phyloP scores from a whole-genome alignment of 2,888 invertebrate genomes.

The Pandemis corylana region DNA sequence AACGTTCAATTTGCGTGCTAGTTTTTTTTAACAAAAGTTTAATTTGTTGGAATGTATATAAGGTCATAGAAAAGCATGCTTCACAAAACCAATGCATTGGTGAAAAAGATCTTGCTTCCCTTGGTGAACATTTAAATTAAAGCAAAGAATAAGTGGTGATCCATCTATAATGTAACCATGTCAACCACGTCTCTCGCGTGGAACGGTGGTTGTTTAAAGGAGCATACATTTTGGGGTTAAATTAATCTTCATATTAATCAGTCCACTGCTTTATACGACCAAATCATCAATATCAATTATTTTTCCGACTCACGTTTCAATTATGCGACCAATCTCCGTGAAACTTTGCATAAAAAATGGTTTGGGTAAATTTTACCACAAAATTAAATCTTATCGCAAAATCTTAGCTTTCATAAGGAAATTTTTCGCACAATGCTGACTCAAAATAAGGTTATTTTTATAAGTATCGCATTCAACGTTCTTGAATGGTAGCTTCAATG shows the following conservation, averaged over 20 bases:
- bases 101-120: no score
- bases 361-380: not conserved
- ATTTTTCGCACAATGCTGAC: not conserved
- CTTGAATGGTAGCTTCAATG: no score
- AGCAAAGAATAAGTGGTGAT: no score
- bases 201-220: no score
- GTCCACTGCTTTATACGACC: not conserved
- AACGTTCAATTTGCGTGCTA: not conserved
- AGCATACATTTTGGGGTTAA: not conserved
- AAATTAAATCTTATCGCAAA: not conserved
- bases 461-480: not conserved
- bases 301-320: not conserved
- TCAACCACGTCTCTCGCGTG: no score
- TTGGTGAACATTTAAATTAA: no score
- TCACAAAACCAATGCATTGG: no score
- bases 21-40: not conserved
- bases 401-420: not conserved
- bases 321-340: conserved; percentile 1
- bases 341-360: not conserved
- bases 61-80: no score
- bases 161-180: no score
- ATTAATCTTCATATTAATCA: not conserved
- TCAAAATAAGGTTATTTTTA: not conserved
- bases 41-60: no score
- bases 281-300: not conserved